phyloP scores from a whole-genome alignment of 1,140 invertebrate species.

The Papilio xuthus region DNA sequence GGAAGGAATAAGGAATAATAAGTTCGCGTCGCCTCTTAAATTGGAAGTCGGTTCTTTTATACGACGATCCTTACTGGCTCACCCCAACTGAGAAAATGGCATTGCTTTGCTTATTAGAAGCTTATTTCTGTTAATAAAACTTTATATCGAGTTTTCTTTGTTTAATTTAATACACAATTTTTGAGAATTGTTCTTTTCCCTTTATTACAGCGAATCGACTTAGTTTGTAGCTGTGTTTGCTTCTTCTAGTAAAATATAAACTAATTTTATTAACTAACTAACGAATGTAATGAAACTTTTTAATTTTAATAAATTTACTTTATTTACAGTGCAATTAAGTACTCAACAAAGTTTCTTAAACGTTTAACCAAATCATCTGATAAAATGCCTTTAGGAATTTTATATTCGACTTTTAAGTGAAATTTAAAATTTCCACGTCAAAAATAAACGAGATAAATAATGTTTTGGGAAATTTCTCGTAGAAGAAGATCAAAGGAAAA shows the following conservation, averaged over 20 bases:
- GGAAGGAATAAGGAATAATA: conserved; percentile 74
- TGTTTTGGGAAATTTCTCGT: background rate
- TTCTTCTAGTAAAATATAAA: background rate
- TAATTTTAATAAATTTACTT: background rate
- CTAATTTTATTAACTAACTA: no score
- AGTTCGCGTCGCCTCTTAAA: conserved; percentile 71
- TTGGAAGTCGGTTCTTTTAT: conserved; percentile 68
- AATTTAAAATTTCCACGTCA: conserved; percentile 6
- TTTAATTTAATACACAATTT: conserved; percentile 12
- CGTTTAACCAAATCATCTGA: background rate
- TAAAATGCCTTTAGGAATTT: conserved; percentile 10
- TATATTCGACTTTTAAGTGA: conserved; percentile 12
- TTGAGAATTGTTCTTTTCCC: conserved; percentile 13
- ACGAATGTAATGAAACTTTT: background rate
- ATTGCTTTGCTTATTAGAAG: conserved; percentile 62
- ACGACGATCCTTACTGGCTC: conserved; percentile 58
- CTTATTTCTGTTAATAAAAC: conserved; percentile 57
- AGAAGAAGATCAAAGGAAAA: conserved; percentile 19
- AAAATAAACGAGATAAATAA: conserved; percentile 16
- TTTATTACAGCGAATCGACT: background rate
- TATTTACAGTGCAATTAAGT: conserved; percentile 1
- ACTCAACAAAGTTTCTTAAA: conserved; percentile 3
- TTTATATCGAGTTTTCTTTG: conserved; percentile 41
- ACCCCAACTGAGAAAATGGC: conserved; percentile 54
- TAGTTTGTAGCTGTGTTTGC: background rate